Conservation (phyloP, 2,113 vertebrate genomes). For the Donacobius atricapilla region DNA sequence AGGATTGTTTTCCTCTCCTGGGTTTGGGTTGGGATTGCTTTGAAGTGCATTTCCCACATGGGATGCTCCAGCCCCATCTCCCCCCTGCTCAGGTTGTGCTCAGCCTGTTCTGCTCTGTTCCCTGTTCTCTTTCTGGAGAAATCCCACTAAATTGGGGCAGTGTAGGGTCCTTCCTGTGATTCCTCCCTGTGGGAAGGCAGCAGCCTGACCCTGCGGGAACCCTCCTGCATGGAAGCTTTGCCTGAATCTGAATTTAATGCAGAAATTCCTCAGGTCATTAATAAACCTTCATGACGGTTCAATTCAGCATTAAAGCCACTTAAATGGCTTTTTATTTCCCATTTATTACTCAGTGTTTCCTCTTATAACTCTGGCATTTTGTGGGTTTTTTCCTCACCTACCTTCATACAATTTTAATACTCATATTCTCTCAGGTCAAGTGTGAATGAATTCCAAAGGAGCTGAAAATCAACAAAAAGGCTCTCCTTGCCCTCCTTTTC, state of each 20-base stretch:
- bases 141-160: rapidly evolving
- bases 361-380: background rate
- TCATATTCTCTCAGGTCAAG: background rate
- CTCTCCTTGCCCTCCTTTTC: background rate
- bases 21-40: background rate
- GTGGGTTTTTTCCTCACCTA: background rate
- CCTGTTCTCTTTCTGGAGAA: background rate
- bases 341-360: background rate
- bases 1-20: background rate
- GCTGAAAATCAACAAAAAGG: background rate
- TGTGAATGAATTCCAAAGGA: background rate
- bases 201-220: background rate
- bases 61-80: background rate
- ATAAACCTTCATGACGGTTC: background rate
- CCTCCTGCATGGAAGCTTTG: background rate
- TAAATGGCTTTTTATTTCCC: background rate
- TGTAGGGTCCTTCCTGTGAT: rapidly evolving
- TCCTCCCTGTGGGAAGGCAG: background rate
- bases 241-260: background rate
- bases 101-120: background rate
- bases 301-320: background rate
- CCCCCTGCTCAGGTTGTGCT: background rate
- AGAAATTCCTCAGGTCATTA: background rate
- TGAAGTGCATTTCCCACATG: background rate
- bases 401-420: background rate